Percentiles rank a stretch among this genome's conserved stretches.
Conservation (phyloP, 1,140 invertebrate species). For the Lordiphosa mommai region DNA sequence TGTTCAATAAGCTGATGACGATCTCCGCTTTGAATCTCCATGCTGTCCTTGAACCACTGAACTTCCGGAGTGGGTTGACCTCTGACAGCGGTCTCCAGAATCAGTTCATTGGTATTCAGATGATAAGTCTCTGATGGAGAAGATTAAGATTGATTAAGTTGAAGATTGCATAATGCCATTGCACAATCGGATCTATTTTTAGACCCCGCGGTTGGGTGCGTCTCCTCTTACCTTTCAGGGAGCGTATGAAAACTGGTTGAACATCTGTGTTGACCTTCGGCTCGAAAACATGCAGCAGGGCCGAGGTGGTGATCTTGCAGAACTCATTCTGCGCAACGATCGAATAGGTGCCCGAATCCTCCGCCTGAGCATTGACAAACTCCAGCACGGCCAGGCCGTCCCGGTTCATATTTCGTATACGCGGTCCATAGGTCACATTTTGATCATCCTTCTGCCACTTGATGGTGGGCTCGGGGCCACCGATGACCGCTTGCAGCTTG, state of each 20-base stretch:
- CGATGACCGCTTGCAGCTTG: slow-evolving; percentile 71
- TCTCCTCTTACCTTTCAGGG: slow-evolving; percentile 72
- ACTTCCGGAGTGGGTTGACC: slow-evolving; percentile 89
- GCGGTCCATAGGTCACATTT: slow-evolving; percentile 58
- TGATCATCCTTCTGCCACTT: slow-evolving; percentile 77
- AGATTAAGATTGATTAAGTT: slow-evolving; percentile 27
- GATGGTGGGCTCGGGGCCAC: slow-evolving; percentile 65
- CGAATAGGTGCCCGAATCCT: slow-evolving; percentile 80
- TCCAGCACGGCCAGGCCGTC: slow-evolving; percentile 81
- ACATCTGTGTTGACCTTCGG: slow-evolving; percentile 68
- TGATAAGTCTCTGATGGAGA: slow-evolving; percentile 67
- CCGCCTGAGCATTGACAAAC: slow-evolving; percentile 75
- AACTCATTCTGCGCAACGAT: slow-evolving; percentile 80
- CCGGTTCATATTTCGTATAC: slow-evolving; percentile 68
- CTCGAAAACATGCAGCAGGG: slow-evolving; percentile 80
- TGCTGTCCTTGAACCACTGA: slow-evolving; percentile 91
- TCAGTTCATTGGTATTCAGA: slow-evolving; percentile 72
- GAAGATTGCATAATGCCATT: slow-evolving; percentile 54
- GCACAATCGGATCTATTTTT: slow-evolving; percentile 38
- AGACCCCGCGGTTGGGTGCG: slow-evolving; percentile 2
- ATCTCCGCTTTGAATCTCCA: slow-evolving; percentile 80
- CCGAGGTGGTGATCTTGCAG: slow-evolving; percentile 81
- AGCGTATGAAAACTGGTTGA: slow-evolving; percentile 69
- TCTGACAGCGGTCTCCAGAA: slow-evolving; percentile 82
- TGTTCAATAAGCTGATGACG: slow-evolving; percentile 61